Evolutionary conservation across 2,888 invertebrate genomes (phyloP), one percentile per base, ranked within the genome.

Genomic region (Scrobipalpa atriplicella): DNA sequence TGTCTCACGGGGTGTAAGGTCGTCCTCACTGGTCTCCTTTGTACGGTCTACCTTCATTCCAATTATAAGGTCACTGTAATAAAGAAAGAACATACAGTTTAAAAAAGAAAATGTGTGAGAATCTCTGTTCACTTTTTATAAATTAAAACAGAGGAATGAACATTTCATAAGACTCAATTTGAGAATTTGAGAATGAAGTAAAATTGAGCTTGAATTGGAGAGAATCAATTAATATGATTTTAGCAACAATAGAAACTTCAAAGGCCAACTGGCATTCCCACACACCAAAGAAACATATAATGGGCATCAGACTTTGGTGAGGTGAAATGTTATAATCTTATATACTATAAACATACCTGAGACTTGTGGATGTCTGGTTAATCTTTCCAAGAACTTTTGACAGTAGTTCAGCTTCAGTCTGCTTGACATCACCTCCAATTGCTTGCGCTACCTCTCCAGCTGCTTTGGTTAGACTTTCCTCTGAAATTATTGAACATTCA

Each of bases 41-140:
- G 92, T 84, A 38, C 94, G 93, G 78, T 96, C 96, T 56, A 97
- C 94, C 83, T 96, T 96, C 96, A 97, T 97, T 41, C 95, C 96
- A 41, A 95, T 93, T 69, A 97, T 91, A 19, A 97, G 86, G 67
- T 96, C 95, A 87, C 96, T 96, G 81, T 68, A 82, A 83, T 8
- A 18, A 21, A 18, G 7, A 16, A 16, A 51, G n/a, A 7, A 18
- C 16, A 18, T 52, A 18, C 16, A 29, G 2, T 29, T 29, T 5
- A 29, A 29, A 29, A 5, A 3, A 3, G 5, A 29, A 29, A 29
- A 3, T 29, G n/a, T n/a, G n/a, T n/a, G n/a, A n/a, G n/a, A n/a
- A n/a, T n/a, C n/a, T n/a, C n/a, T n/a, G n/a, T n/a, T n/a, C n/a
- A n/a, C n/a, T n/a, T n/a, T n/a, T n/a, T n/a, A 29, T 29, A 29